Evolutionary conservation across 2,797 vertebrate genomes (phyloP).

Genomic region (Bufotes viridis): DNA sequence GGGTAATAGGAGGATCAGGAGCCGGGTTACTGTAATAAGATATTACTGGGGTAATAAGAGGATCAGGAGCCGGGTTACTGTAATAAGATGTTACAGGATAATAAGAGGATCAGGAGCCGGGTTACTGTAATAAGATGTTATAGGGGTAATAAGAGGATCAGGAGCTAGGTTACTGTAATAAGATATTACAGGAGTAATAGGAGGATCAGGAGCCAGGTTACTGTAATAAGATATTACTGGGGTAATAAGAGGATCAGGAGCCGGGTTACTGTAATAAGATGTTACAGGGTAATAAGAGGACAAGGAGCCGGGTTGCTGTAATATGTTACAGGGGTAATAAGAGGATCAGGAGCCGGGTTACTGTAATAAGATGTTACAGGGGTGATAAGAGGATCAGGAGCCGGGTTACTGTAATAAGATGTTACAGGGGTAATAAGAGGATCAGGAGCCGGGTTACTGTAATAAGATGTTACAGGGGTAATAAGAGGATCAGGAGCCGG

Average conservation of each 20-base stretch:
- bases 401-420: conserved; percentile 24
- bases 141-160: conserved; percentile 6
- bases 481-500: conserved; percentile 13
- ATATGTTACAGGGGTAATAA: conserved; percentile 18
- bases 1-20: conserved; percentile 8
- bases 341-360: no score
- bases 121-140: conserved; percentile 29
- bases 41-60: neutral
- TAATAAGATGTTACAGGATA: conserved; percentile 16
- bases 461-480: conserved; percentile 28
- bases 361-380: conserved; percentile 20
- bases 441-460: conserved; percentile 25
- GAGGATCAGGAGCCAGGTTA: no score
- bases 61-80: neutral
- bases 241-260: conserved; percentile 16
- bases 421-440: neutral
- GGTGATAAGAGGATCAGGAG: conserved; percentile 2
- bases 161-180: conserved; percentile 17
- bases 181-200: neutral
- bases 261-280: conserved; percentile 12
- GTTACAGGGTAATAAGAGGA: conserved; percentile 14
- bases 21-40: conserved; percentile 16
- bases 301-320: neutral
- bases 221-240: conserved; percentile 25
- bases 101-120: neutral